phyloP scores from a whole-genome alignment of 2,888 invertebrate species.

The Drosophila prolongata region DNA sequence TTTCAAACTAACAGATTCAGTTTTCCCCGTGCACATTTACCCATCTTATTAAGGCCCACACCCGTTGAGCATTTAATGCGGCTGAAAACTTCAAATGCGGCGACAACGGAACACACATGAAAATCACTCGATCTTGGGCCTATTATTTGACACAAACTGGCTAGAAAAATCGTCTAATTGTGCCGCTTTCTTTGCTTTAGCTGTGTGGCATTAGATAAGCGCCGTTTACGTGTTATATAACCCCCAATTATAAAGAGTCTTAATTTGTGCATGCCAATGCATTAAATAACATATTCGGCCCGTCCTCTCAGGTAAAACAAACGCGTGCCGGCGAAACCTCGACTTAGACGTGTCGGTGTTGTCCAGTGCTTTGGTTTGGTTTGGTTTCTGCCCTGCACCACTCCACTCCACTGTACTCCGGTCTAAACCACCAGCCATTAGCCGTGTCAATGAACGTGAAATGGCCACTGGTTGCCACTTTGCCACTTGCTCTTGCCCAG shows the following conservation, averaged over 20 bases:
- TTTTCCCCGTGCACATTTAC: background rate
- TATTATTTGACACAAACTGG: slow-evolving; percentile 39
- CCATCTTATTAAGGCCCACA: slow-evolving; percentile 17
- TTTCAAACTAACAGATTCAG: too few relatives aligned
- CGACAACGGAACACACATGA: slow-evolving; percentile 29
- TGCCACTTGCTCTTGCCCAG: slow-evolving; percentile 27
- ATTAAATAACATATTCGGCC: slow-evolving; percentile 65
- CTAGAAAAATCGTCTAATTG: slow-evolving; percentile 69
- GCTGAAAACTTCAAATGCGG: slow-evolving; percentile 31
- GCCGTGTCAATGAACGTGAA: slow-evolving; percentile 75
- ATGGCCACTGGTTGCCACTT: slow-evolving; percentile 52
- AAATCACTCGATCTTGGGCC: slow-evolving; percentile 34
- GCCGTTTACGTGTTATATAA: slow-evolving; percentile 61
- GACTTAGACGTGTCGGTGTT: slow-evolving; percentile 27
- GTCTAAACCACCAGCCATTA: slow-evolving; percentile 33
- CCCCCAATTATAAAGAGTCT: slow-evolving; percentile 75
- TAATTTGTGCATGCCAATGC: slow-evolving; percentile 61
- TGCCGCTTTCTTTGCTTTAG: slow-evolving; percentile 67
- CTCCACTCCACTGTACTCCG: slow-evolving; percentile 2
- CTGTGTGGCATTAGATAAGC: slow-evolving; percentile 65
- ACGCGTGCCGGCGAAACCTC: slow-evolving; percentile 73
- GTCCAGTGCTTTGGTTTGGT: slow-evolving; percentile 4
- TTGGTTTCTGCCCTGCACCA: slow-evolving; percentile 15
- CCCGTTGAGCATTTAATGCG: slow-evolving; percentile 16
- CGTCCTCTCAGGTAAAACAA: slow-evolving; percentile 53